Evolutionary conservation across 2,797 vertebrate genomes (phyloP).

Genomic region (Leuciscus waleckii): DNA sequence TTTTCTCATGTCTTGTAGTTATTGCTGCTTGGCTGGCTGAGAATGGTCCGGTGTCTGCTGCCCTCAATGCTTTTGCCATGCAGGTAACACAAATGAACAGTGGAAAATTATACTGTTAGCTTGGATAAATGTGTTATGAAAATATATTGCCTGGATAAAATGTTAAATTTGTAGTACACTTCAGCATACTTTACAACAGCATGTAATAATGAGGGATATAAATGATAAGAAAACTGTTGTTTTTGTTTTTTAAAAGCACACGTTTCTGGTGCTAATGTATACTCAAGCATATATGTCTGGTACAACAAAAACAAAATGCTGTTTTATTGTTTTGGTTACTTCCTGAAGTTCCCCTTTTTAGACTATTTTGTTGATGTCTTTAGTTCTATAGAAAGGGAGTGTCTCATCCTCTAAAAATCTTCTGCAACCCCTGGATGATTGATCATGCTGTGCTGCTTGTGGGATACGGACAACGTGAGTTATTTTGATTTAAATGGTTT

Average conservation of each 20-base stretch:
- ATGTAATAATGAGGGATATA: not conserved
- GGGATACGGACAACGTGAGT: slow-evolving; percentile 90
- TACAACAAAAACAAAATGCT: not conserved
- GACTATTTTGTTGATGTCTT: not conserved
- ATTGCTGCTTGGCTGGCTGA: slow-evolving; percentile 88
- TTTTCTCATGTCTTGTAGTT: slow-evolving; percentile 69
- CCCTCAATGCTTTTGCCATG: slow-evolving; percentile 93
- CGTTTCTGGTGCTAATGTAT: not conserved
- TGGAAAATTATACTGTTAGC: not conserved
- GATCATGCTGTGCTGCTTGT: slow-evolving; percentile 91
- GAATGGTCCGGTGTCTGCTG: slow-evolving; percentile 88
- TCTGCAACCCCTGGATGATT: slow-evolving; percentile 91
- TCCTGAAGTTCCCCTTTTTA: slow-evolving; percentile 2
- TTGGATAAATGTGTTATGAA: not conserved
- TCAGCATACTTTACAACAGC: not conserved
- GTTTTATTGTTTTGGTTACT: not conserved
- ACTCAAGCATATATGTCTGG: not conserved
- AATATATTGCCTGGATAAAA: not conserved
- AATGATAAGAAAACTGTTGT: not conserved
- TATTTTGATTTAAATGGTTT: not conserved
- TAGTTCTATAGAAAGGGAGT: slow-evolving; percentile 90
- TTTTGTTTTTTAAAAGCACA: too few relatives aligned
- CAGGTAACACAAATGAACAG: slow-evolving; percentile 76
- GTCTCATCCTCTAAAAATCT: slow-evolving; percentile 85
- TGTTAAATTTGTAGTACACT: not conserved